Conservation (phyloP, 2,888 invertebrate genomes). For the Aporophyla nigra region DNA sequence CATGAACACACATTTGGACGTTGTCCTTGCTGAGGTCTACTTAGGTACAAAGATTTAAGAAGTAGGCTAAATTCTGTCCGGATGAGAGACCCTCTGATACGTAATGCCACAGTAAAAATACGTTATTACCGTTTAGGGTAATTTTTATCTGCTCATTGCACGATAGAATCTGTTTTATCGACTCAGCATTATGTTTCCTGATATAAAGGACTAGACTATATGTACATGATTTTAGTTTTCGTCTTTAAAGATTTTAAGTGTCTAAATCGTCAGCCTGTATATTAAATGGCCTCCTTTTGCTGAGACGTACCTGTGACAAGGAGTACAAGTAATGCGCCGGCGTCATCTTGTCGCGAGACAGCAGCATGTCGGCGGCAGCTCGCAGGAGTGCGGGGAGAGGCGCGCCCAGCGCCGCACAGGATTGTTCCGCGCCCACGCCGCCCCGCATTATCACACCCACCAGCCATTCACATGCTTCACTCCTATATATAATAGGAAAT, state of each 20-base stretch:
- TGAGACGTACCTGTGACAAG: constrained; percentile 92
- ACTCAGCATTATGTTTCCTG: background rate
- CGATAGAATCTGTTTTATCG: background rate
- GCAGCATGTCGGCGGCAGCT: constrained; percentile 95
- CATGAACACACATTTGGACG: no score
- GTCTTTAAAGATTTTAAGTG: background rate
- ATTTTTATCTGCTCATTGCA: background rate
- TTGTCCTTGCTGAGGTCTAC: no score
- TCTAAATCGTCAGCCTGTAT: background rate
- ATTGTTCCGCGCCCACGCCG: constrained; percentile 83
- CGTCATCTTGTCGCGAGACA: constrained; percentile 93
- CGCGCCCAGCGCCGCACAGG: constrained; percentile 85
- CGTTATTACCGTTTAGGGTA: background rate
- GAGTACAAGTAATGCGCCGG: constrained; percentile 96
- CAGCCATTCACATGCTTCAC: constrained; percentile 87
- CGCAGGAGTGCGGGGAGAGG: constrained; percentile 93
- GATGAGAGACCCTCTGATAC: no score
- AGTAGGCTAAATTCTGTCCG: no score
- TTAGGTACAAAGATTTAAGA: no score
- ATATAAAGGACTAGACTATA: background rate
- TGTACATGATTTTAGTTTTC: background rate
- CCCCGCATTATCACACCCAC: constrained; percentile 85
- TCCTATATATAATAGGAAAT: constrained; percentile 55
- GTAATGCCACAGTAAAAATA: background rate
- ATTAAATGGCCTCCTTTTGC: background rate